Evolutionary conservation across 2,113 vertebrate genomes (phyloP), one percentile per base, ranked within the genome.

Genomic region (Balaeniceps rex): DNA sequence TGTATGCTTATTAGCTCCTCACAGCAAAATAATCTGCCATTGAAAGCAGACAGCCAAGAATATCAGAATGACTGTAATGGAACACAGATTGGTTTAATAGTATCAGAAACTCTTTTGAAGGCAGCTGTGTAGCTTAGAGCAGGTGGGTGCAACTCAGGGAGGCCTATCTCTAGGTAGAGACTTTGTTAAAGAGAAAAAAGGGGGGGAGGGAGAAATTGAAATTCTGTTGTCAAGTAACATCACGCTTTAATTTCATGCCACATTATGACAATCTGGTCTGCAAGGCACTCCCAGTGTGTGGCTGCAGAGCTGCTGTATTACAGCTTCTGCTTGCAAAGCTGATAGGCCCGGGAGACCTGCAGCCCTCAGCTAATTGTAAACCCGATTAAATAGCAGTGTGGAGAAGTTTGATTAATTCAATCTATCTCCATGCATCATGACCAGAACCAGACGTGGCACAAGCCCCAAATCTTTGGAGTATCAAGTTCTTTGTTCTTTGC

Each of bases 231-330:
- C 71, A 75, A 96, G 96, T 76, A 96, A 95, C 94, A 91, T 76
- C 83, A 76, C 34, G 65, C 96, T 97, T 97, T 97, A 97, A 98
- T 98, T 97, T 98, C 97, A 97, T 96, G 97, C 87, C 97, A 96
- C 94, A 87, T 98, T 97, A 98, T 94, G 95, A 93, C 95, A 91
- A 90, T 95, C 95, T 95, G 95, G 90, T 86, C 60, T 96, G 95
- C 61, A 70, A 96, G 87, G 96, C 87, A 57, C 88, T 96, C 97
- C 86, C 79, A 77, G 87, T 66, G 90, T 78, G 93, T 17, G 87
- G 87, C 89, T 89, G 87, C 49, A 77, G 92, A 95, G 91, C 83
- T 69, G 72, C 87, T 91, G 33, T 88, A 68, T 91, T 95, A 88
- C 77, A 92, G 76, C 89, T 82, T 70, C 85, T 74, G 88, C 96